These are phyloP conservation scores for Cheirogaleus major DNA, from an alignment of 2,797 vertebrate species.

Conservation along the genomic window DNA sequence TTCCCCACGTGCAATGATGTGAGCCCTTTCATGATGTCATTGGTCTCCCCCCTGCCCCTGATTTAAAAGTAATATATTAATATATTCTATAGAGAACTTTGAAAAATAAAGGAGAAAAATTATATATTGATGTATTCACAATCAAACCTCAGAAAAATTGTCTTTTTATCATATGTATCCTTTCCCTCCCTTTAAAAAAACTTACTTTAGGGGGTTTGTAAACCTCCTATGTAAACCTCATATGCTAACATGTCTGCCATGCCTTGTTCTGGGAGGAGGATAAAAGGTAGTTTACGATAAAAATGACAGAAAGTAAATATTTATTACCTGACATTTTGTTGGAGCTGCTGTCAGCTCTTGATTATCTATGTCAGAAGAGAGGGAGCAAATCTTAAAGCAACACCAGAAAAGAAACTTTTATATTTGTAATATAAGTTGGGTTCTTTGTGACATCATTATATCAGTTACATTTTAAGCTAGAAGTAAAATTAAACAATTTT, in stretches of 20 bases:
- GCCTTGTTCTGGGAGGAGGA: neutral
- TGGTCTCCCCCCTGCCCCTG: too few relatives aligned
- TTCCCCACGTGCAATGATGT: neutral
- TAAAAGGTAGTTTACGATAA: neutral
- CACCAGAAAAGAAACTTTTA: neutral
- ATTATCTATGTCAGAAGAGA: neutral
- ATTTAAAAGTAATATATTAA: neutral
- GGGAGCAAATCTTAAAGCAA: neutral
- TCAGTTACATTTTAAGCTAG: constrained; percentile 25
- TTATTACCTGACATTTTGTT: neutral
- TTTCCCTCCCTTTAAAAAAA: neutral
- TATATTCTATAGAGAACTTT: neutral
- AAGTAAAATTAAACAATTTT: neutral
- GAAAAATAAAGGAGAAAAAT: neutral
- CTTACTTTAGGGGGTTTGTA: neutral
- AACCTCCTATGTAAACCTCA: neutral
- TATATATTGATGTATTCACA: neutral
- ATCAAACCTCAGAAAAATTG: neutral
- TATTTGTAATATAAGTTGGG: neutral
- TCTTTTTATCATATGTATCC: neutral
- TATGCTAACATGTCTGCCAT: neutral
- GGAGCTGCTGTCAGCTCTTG: neutral
- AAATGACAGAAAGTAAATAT: neutral
- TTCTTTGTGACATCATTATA: neutral
- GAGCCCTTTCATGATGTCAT: neutral